Conservation (phyloP, 2,888 invertebrate species). For the Salticus scenicus region DNA sequence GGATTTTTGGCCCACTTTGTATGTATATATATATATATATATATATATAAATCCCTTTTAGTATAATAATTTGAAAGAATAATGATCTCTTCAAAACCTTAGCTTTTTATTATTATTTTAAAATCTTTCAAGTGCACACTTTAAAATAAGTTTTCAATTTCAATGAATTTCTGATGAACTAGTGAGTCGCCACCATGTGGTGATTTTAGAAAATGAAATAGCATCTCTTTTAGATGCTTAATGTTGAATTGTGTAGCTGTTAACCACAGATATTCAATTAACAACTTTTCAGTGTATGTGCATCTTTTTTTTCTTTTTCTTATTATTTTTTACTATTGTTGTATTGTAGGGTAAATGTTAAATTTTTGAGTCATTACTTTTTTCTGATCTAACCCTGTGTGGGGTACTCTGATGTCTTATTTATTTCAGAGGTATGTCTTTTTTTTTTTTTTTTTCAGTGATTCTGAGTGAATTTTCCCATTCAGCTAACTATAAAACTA, state of each 20-base stretch:
- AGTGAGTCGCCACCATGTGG: constrained; percentile 14
- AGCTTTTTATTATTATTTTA: neutral
- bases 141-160: neutral
- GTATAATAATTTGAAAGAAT: no score
- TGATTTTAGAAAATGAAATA: constrained; percentile 23
- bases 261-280: constrained; percentile 23
- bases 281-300: constrained; percentile 20
- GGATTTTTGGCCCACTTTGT: no score
- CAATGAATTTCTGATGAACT: neutral
- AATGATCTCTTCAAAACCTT: constrained; percentile 7
- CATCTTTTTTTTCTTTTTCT: neutral
- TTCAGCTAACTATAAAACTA: constrained; percentile 3
- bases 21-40: no score
- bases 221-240: constrained; percentile 53
- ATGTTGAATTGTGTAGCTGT: constrained; percentile 30
- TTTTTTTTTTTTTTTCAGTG: neutral
- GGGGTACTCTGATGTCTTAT: neutral
- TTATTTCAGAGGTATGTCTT: neutral
- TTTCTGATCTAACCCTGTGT: neutral
- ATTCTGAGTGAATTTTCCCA: neutral
- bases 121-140: constrained; percentile 1
- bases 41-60: no score
- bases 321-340: neutral
- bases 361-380: neutral
- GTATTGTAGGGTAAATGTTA: constrained; percentile 31